Evolutionary conservation across 1,140 invertebrate species (phyloP), one percentile per base, ranked within the genome.

Genomic region (Leptopilina boulardi): DNA sequence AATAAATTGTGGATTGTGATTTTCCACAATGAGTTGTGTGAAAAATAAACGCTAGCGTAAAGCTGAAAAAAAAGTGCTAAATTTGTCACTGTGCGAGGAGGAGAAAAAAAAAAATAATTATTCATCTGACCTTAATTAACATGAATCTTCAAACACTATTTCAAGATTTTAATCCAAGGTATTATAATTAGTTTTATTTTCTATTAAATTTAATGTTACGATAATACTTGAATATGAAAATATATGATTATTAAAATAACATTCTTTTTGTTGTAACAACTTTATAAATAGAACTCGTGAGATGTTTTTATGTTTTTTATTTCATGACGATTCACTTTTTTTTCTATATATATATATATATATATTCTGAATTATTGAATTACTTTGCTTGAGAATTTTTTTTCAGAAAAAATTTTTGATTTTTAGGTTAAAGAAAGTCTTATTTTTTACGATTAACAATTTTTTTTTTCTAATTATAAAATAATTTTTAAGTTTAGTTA

Each of bases 111-210:
- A 3, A 41, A 77, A n/a, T n/a, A 74, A 75, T 76, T 66, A 77
- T 79, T 15, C 26, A 66, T 26, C 70, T 56, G 76, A 77, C 76
- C 77, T 76, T 47, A 72, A 75, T 70, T 81, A 70, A 74, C 76
- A 97, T 96, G 96, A 97, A 97, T 94, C 93, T 97, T 83, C 96
- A 97, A 92, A 95, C 95, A 84, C 90, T 97, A 82, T 97, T 97
- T 92, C 95, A 97, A 91, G 96, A 97, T 91, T 98, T 97, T 89
- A 97, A 98, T 93, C 96, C 96, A 77, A 97, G 96, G 97, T 97
- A 92, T 70, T 71, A 21, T 2, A 34, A 42, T 19, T 34, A 26
- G 26, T 71, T n/a, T 19, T 23, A 15, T 59, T 10, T 15, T 66
- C n/a, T 26, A 13, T 15, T 26, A n/a, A 66, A n/a, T n/a, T n/a